These are phyloP conservation scores for Biston stratarius DNA, from an alignment of 2,888 invertebrate species.

Conservation along the genomic window DNA sequence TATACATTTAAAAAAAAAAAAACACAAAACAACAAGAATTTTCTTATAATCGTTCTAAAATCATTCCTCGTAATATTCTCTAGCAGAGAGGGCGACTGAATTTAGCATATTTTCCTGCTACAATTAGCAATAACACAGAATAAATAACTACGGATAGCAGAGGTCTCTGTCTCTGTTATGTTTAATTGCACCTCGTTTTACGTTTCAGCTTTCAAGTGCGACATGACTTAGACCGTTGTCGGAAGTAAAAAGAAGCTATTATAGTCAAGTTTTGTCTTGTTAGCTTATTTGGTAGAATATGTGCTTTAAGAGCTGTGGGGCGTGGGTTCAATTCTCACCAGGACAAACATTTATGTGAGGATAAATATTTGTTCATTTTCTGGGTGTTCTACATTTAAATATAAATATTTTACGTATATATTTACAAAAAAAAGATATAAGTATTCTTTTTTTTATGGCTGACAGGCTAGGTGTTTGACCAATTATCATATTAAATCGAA, in stretches of 20 bases:
- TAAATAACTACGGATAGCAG: not conserved
- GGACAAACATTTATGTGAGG: too few species aligned
- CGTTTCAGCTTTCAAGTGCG: slow-evolving; percentile 45
- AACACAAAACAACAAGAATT: not conserved
- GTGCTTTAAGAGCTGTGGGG: too few species aligned
- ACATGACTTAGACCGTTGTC: not conserved
- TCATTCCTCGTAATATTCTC: slow-evolving; percentile 44
- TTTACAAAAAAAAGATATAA: too few species aligned
- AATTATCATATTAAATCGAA: too few species aligned
- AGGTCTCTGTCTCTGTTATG: slow-evolving; percentile 21
- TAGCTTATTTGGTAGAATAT: too few species aligned
- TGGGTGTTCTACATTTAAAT: too few species aligned
- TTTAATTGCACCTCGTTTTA: slow-evolving; percentile 56
- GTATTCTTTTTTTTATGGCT: too few species aligned
- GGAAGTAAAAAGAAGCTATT: too few species aligned
- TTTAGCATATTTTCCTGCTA: slow-evolving; percentile 58
- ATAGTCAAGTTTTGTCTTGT: not conserved
- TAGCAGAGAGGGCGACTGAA: slow-evolving; percentile 47
- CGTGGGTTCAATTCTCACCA: not conserved
- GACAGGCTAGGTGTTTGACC: too few species aligned
- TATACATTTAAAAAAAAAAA: too few species aligned
- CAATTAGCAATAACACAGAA: slow-evolving; percentile 49
- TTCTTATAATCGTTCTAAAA: slow-evolving; percentile 11
- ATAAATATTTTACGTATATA: too few species aligned
- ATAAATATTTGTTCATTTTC: too few species aligned